Evolutionary conservation across 2,113 vertebrate genomes (phyloP).

Genomic region (Spea bombifrons): DNA sequence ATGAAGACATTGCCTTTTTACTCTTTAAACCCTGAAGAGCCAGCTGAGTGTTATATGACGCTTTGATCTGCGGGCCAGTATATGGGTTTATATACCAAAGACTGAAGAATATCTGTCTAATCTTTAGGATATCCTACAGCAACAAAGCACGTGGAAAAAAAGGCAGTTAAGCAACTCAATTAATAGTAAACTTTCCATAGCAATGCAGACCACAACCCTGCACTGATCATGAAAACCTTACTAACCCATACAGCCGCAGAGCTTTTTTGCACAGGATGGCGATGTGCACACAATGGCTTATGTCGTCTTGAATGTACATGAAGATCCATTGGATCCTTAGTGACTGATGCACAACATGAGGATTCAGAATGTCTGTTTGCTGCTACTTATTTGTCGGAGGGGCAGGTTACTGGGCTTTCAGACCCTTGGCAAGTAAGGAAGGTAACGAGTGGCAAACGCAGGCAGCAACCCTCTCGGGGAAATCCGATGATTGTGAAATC

Average conservation of each 20-base stretch:
- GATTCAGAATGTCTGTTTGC: constrained; percentile 1
- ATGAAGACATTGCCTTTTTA: constrained; percentile 28
- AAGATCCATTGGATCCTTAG: background rate
- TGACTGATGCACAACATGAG: background rate
- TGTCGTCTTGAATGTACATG: constrained; percentile 39
- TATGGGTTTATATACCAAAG: constrained; percentile 37
- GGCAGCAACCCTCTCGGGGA: too few relatives aligned
- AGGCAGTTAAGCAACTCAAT: background rate
- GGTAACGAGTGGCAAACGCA: too few relatives aligned
- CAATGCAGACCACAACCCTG: constrained; percentile 9
- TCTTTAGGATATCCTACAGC: constrained; percentile 10
- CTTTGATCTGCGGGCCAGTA: background rate
- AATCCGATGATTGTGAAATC: constrained; percentile 6
- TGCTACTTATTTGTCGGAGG: background rate
- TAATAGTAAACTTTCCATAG: background rate
- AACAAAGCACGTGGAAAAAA: constrained; percentile 13
- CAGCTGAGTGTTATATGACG: background rate
- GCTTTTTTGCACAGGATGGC: constrained; percentile 6
- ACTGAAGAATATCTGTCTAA: background rate
- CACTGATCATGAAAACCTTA: constrained; percentile 7
- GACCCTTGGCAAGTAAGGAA: background rate
- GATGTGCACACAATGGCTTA: constrained; percentile 16
- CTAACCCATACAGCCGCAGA: constrained; percentile 5
- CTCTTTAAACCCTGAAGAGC: background rate
- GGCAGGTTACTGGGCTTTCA: background rate